Conservation (phyloP, 2,113 vertebrate genomes). For the Xiphophorus hellerii region DNA sequence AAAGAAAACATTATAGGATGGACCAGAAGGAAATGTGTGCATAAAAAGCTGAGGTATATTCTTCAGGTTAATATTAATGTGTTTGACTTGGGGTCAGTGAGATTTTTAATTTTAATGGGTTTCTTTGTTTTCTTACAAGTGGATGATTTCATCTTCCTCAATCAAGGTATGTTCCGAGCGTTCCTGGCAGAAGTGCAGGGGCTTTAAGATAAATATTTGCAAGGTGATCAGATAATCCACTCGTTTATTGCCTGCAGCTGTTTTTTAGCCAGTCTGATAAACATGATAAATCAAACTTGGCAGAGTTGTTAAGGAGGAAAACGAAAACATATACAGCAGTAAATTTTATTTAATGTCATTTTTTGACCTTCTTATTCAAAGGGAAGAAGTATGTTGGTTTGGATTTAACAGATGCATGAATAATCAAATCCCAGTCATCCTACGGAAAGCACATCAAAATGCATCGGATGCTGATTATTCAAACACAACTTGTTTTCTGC, state of each 20-base stretch:
- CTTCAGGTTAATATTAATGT: not conserved
- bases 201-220: conserved; percentile 1
- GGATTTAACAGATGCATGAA: not conserved
- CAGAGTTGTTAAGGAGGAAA: not conserved
- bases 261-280: not conserved
- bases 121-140: conserved; percentile 16
- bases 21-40: not conserved
- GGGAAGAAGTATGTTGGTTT: not conserved
- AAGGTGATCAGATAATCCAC: not conserved
- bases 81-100: not conserved
- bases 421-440: not conserved
- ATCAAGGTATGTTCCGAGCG: not conserved
- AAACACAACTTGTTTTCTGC: not conserved
- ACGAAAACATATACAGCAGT: not conserved
- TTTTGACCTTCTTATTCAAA: not conserved
- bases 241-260: not conserved
- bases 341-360: not conserved
- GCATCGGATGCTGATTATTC: not conserved
- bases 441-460: not conserved
- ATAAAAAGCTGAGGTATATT: not conserved
- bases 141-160: not conserved
- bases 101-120: conserved; percentile 40
- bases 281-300: not conserved
- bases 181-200: not conserved
- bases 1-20: conserved; percentile 2